Base-by-base conservation (phyloP, 2,113 vertebrate genomes). In the Anthoscopus minutus region DNA sequence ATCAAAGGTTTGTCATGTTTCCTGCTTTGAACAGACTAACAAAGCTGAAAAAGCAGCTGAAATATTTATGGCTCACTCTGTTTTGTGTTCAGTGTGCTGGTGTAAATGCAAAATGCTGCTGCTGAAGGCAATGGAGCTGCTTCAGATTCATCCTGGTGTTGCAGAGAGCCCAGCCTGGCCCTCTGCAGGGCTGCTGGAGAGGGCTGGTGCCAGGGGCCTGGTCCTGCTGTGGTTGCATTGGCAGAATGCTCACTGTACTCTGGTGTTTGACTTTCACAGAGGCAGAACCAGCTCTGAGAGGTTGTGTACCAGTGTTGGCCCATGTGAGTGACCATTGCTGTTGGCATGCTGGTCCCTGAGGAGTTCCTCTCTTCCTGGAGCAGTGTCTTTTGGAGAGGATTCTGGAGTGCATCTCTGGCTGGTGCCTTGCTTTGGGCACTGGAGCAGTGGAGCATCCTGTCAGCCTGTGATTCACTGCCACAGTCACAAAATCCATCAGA, bases 1-100 rank as follows among this genome's bases (percentile, higher is more conserved):
- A 97, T 97, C 96, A 97, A 97, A 97, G 95, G 93, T 96, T 97
- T 97, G 97, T 97, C 97, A 96, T 97, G 95, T 97, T 97, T 96
- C 92, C 84, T 74, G 82, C 95, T 96, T 97, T 95, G 95, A 96
- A 93, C 79, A 28, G 92, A 73, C 77, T 96, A 96, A 95, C 94
- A 97, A 96, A 97, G 96, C 94, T 86, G 93, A 54, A 95, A 88
- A 89, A 92, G 69, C 86, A 89, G 78, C 88, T 97, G 86, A 96
- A 97, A 97, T 97, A 97, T 97, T 97, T 96, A 97, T 97, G 90
- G 93, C 71, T 88, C 37, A 30, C 83, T 94, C 87, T 95, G 83
- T 85, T 91, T 89, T 70, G 81, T 15, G 42, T 67, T 93, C 37
- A 5, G 9, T 69, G 47, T 92, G 50, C 71, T 86, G 66, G 93